Evolutionary conservation across 2,797 vertebrate species (phyloP).

Genomic region (Sparidentex hasta): DNA sequence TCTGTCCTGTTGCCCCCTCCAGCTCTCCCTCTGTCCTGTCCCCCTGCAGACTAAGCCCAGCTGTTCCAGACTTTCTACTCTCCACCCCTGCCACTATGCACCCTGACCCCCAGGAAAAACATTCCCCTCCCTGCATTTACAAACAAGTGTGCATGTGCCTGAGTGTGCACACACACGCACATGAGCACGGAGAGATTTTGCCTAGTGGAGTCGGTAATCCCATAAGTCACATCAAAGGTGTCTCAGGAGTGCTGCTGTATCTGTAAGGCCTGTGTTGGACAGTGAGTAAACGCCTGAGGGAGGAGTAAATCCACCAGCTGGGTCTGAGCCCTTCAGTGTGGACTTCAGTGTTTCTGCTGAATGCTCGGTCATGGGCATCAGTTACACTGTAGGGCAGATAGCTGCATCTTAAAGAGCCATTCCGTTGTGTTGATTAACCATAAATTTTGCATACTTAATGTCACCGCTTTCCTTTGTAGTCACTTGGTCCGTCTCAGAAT

Average conservation of each 20-base stretch:
- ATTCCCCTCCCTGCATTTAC: slow-evolving; percentile 35
- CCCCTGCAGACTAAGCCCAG: slow-evolving; percentile 82
- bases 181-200: slow-evolving; percentile 2
- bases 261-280: slow-evolving; percentile 18
- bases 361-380: slow-evolving; percentile 16
- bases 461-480: background rate
- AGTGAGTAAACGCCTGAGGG: slow-evolving; percentile 45
- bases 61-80: slow-evolving; percentile 83
- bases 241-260: slow-evolving; percentile 32
- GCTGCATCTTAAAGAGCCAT: background rate
- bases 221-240: slow-evolving; percentile 54
- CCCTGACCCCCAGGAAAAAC: slow-evolving; percentile 61
- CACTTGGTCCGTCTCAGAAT: too few species aligned
- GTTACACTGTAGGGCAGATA: background rate
- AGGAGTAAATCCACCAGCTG: slow-evolving; percentile 65
- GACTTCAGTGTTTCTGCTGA: slow-evolving; percentile 30
- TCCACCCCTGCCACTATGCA: slow-evolving; percentile 47
- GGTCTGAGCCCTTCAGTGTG: slow-evolving; percentile 41
- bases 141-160: slow-evolving; percentile 45
- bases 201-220: slow-evolving; percentile 40
- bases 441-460: background rate
- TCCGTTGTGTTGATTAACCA: background rate
- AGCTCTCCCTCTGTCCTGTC: slow-evolving; percentile 31
- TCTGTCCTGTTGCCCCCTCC: background rate
- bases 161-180: slow-evolving; percentile 22